Evolutionary conservation across 2,113 vertebrate species (phyloP).

Genomic region (Bucco capensis): DNA sequence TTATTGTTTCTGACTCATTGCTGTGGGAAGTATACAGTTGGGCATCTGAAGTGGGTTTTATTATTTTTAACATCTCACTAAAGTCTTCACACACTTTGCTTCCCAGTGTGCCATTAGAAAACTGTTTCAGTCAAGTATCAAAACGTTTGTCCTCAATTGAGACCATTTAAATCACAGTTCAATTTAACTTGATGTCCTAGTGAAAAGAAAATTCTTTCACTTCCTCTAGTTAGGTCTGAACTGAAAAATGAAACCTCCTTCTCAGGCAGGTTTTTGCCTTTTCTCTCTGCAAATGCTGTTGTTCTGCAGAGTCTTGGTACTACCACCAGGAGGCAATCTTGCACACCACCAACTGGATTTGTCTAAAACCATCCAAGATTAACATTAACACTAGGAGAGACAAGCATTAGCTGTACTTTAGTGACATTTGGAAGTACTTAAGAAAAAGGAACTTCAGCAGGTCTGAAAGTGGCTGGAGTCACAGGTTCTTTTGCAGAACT

Average conservation of each 20-base stretch:
- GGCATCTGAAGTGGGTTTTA: neutral
- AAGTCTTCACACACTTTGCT: neutral
- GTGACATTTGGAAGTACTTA: too few relatives aligned
- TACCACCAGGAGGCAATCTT: conserved; percentile 38
- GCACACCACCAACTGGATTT: neutral
- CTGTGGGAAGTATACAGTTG: neutral
- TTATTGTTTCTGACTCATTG: neutral
- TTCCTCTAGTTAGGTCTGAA: neutral
- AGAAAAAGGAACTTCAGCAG: neutral
- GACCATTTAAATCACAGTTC: neutral
- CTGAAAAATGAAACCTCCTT: neutral
- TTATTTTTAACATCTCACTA: neutral
- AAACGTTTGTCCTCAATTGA: neutral
- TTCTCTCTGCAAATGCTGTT: neutral
- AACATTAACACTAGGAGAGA: fast-evolving
- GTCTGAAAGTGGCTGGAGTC: neutral
- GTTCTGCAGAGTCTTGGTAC: neutral
- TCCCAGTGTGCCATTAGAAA: neutral
- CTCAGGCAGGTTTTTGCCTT: neutral
- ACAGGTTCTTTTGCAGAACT: neutral
- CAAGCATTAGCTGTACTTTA: neutral
- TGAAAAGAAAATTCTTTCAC: neutral
- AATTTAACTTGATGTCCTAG: neutral
- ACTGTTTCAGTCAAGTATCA: neutral
- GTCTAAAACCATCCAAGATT: fast-evolving